Evolutionary conservation across 2,797 vertebrate species (phyloP).

Genomic region (Intellagama lesueurii): DNA sequence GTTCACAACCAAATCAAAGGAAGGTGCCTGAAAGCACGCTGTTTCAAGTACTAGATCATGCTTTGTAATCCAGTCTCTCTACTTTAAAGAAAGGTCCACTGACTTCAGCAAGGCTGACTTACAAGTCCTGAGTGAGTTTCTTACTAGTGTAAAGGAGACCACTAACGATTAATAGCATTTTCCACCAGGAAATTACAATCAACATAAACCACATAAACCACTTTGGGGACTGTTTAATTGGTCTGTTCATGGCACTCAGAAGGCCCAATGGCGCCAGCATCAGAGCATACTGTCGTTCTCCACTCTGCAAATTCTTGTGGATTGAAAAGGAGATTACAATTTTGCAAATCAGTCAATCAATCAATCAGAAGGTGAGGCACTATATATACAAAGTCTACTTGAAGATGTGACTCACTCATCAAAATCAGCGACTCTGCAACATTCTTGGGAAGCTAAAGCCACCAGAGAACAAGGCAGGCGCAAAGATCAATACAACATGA

Average conservation of each 20-base stretch:
- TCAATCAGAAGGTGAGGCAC: neutral
- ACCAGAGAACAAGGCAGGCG: neutral
- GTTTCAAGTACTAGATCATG: neutral
- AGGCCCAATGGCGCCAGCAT: slow-evolving; percentile 14
- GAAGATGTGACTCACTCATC: neutral
- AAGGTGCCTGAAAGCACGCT: slow-evolving; percentile 57
- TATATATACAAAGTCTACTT: neutral
- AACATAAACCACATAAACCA: slow-evolving; percentile 57
- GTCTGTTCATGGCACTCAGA: neutral
- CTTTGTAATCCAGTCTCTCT: neutral
- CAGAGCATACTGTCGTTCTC: neutral
- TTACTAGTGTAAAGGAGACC: slow-evolving; percentile 59
- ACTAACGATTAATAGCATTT: slow-evolving; percentile 66
- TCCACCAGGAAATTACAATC: slow-evolving; percentile 72
- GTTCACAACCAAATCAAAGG: slow-evolving; percentile 58
- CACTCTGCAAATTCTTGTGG: slow-evolving; percentile 10
- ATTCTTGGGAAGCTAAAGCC: neutral
- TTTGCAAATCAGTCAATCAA: neutral
- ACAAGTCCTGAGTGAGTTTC: slow-evolving; percentile 23
- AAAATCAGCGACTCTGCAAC: neutral
- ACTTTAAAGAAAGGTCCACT: slow-evolving; percentile 2
- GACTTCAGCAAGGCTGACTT: neutral
- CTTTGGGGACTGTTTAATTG: slow-evolving; percentile 65
- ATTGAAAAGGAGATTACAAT: neutral
- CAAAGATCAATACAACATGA: neutral